phyloP scores from a whole-genome alignment of 2,888 invertebrate genomes.

The Volucella bombylans region DNA sequence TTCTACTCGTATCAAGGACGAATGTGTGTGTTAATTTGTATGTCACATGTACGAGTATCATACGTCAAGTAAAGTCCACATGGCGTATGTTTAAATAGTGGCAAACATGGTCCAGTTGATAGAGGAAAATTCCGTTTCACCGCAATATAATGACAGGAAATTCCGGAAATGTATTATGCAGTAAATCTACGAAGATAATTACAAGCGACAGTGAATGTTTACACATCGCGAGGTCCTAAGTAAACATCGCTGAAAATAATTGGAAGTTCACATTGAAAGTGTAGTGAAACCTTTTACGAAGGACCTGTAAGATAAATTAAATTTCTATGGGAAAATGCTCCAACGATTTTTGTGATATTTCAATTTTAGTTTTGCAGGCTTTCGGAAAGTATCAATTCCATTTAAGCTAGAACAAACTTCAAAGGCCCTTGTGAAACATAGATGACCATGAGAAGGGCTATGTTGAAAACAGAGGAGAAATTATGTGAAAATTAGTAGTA shows the following conservation, averaged over 20 bases:
- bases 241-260: slow-evolving; percentile 64
- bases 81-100: slow-evolving; percentile 47
- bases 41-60: slow-evolving; percentile 7
- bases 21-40: background rate
- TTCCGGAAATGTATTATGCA: slow-evolving; percentile 67
- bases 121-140: slow-evolving; percentile 50
- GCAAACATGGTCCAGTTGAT: slow-evolving; percentile 59
- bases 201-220: slow-evolving; percentile 45
- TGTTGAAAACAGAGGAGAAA: no score
- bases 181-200: slow-evolving; percentile 26
- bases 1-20: slow-evolving; percentile 13
- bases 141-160: slow-evolving; percentile 53
- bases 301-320: no score
- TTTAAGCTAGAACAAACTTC: no score
- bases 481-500: no score
- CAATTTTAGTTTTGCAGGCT: no score
- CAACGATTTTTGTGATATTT: no score
- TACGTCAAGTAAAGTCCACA: slow-evolving; percentile 30
- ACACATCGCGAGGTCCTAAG: slow-evolving; percentile 53
- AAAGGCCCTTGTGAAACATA: no score
- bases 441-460: no score
- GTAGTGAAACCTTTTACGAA: no score
- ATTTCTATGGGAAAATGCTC: no score
- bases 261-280: slow-evolving; percentile 48
- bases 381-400: no score